Base-by-base conservation (phyloP, 2,888 invertebrate genomes). In the Ichneumoninae sp. region DNA sequence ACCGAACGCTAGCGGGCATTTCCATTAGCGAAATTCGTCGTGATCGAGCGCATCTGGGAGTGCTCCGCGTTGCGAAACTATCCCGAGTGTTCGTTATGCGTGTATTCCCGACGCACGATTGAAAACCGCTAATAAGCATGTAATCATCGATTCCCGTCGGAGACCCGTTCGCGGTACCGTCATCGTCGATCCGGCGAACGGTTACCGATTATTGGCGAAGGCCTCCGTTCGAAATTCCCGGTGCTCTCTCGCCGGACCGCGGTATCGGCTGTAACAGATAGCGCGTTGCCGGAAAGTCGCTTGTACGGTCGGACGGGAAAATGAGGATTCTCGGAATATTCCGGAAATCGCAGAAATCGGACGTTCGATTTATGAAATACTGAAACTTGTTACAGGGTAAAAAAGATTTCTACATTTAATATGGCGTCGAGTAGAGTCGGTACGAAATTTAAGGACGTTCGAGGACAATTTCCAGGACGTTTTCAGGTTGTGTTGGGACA, bases 111-210 rank as follows among this genome's bases (percentile, higher is more conserved):
- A 57, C 36, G 71, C 54, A 54, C 60, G 60, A 60, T 22, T 54
- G 68, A 77, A 62, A 77, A 77, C 76, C 68, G 68, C 76, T 57
- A 77, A 68, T 77, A 77, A 68, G 68, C 68, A 33, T 54, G 76
- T 40, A 77, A 8, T 77, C 68, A 77, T 77, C 66, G 68, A 77
- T 77, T 40, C 40, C 40, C 40, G 40, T 40, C 1, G 10, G 40
- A 40, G 10, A 40, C 5, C 40, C 40, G 40, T 8, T 0, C 40
- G 40, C 40, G 40, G 40, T 40, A 40, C 5, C 40, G 40, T 40
- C 40, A 40, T 40, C 40, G 40, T 10, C 40, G 40, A 10, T 10
- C 40, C 8, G 40, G 2, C 40, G 10, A 40, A 40, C 54, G 54
- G 76, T 52, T 57, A 57, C 36, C 76, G 54, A 76, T 68, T 76